A percentile compares a stretch with the other conserved stretches of the same genome.
Conservation (phyloP, 2,113 vertebrate genomes). For the Fulica atra region DNA sequence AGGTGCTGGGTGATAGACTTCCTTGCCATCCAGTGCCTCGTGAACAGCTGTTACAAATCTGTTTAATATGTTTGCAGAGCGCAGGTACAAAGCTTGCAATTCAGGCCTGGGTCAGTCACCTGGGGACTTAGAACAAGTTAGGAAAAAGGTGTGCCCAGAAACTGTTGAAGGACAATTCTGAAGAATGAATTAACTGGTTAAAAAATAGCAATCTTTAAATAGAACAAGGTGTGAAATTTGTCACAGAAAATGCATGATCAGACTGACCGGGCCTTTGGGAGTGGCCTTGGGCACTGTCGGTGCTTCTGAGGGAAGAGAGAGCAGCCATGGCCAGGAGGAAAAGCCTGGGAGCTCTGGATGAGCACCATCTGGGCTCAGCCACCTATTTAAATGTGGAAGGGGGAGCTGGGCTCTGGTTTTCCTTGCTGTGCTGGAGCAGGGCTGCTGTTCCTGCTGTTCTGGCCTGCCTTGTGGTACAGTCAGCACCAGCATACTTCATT, state of each 20-base stretch:
- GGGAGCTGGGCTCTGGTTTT: fast-evolving
- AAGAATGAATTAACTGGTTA: neutral
- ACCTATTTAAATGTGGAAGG: fast-evolving
- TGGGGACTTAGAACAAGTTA: neutral
- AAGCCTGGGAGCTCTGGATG: neutral
- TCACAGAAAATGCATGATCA: neutral
- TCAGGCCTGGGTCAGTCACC: neutral
- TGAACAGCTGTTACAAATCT: neutral
- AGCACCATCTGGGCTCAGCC: no score
- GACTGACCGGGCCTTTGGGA: neutral
- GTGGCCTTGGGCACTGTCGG: fast-evolving
- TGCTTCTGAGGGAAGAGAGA: neutral
- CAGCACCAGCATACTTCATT: fast-evolving
- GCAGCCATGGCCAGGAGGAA: neutral
- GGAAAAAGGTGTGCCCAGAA: neutral
- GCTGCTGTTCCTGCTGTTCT: fast-evolving
- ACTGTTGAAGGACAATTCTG: neutral
- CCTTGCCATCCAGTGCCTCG: neutral
- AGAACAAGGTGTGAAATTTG: neutral
- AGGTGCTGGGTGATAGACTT: neutral
- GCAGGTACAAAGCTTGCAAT: neutral
- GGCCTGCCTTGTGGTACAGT: fast-evolving
- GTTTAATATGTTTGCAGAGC: neutral
- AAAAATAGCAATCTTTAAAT: neutral
- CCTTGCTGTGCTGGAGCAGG: fast-evolving